phyloP scores from a whole-genome alignment of 2,888 invertebrate genomes.

The Dascillus cervinus region DNA sequence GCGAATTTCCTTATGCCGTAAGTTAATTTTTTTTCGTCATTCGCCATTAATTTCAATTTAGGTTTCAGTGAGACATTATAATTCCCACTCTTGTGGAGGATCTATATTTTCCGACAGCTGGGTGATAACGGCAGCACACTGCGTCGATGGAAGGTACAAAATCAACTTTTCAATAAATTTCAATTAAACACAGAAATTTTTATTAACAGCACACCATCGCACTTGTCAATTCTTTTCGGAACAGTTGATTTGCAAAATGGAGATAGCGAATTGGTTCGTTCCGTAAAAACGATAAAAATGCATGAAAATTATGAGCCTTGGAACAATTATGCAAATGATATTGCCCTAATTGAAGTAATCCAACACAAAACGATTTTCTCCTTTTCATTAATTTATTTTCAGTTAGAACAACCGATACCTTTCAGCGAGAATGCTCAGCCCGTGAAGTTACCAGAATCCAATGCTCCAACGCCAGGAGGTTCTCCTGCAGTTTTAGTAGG shows the following conservation, averaged over 20 bases:
- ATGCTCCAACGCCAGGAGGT: slow-evolving; percentile 15
- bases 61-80: slow-evolving; percentile 8
- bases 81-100: slow-evolving; percentile 15
- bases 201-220: too few relatives aligned
- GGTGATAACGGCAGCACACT: slow-evolving; percentile 19
- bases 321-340: slow-evolving; percentile 18
- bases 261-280: too few relatives aligned
- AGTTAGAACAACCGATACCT: slow-evolving; percentile 20
- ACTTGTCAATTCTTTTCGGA: too few relatives aligned
- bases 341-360: slow-evolving; percentile 23
- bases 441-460: slow-evolving; percentile 17
- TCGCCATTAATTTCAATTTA: slow-evolving; percentile 6
- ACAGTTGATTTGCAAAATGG: too few relatives aligned
- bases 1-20: slow-evolving; percentile 20
- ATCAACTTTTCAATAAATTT: too few relatives aligned
- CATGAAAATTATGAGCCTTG: slow-evolving; percentile 13
- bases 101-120: slow-evolving; percentile 15
- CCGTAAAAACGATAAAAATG: slow-evolving; percentile 10
- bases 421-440: slow-evolving; percentile 16
- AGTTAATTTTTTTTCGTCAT: slow-evolving; percentile 1
- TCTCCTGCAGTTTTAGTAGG: slow-evolving; percentile 19
- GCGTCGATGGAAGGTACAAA: slow-evolving; percentile 10
- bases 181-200: too few relatives aligned
- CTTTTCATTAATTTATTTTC: slow-evolving; percentile 9
- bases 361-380: too few relatives aligned